phyloP scores from a whole-genome alignment of 2,888 invertebrate genomes.

The Tanypteryx hageni region DNA sequence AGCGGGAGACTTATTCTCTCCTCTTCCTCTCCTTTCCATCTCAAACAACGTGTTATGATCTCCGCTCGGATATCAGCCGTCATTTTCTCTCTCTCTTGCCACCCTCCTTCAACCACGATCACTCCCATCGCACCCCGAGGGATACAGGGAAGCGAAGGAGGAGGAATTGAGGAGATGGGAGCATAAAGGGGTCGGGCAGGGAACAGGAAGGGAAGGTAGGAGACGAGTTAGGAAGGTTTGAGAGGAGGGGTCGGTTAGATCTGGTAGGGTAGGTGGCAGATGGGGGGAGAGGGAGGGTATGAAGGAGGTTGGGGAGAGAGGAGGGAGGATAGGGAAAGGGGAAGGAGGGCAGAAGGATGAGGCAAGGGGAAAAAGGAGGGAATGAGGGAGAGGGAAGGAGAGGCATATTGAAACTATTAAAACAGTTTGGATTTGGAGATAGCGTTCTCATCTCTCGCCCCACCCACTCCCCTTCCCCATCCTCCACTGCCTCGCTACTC shows the following conservation, averaged over 20 bases:
- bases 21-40: background rate
- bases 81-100: constrained; percentile 31
- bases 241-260: background rate
- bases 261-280: background rate
- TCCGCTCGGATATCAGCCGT: constrained; percentile 34
- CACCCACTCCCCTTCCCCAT: background rate
- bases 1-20: background rate
- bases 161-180: background rate
- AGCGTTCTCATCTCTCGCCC: constrained; percentile 11
- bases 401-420: constrained; percentile 15
- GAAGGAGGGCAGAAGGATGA: background rate
- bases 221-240: no score
- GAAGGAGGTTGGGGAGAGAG: background rate
- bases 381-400: background rate
- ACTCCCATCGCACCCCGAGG: background rate
- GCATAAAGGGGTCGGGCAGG: no score
- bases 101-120: background rate
- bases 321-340: background rate
- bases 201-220: no score
- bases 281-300: background rate
- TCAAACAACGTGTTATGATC: constrained; percentile 59
- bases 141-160: background rate
- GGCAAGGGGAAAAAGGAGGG: background rate
- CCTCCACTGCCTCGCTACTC: background rate
- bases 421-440: constrained; percentile 44